Conservation (phyloP, 1,140 invertebrate genomes). For the Portunus trituberculatus region DNA sequence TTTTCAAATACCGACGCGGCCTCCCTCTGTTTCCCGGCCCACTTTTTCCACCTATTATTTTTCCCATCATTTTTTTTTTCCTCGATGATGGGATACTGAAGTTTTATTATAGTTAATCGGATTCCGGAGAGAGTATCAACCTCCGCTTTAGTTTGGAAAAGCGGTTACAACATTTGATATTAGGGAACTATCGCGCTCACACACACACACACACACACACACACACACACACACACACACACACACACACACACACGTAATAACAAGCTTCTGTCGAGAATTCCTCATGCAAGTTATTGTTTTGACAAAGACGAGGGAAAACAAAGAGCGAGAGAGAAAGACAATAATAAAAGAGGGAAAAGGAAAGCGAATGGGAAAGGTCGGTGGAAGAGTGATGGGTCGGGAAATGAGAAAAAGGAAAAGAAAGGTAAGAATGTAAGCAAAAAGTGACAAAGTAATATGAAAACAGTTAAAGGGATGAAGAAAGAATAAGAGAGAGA, state of each 20-base stretch:
- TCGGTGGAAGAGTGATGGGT: too few relatives aligned
- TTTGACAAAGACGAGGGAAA: not conserved
- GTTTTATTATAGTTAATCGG: not conserved
- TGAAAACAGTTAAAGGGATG: not conserved
- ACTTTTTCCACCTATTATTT: not conserved
- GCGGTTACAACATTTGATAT: too few relatives aligned
- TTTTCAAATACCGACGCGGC: not conserved
- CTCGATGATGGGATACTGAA: not conserved
- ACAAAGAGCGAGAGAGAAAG: not conserved
- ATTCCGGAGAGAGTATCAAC: not conserved
- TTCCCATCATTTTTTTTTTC: not conserved
- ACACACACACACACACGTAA: not conserved
- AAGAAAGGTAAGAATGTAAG: not conserved
- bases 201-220: too few relatives aligned
- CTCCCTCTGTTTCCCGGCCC: not conserved
- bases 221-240: conserved; percentile 3
- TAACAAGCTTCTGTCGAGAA: not conserved
- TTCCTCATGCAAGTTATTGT: not conserved
- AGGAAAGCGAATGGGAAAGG: too few relatives aligned
- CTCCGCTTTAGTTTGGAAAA: too few relatives aligned
- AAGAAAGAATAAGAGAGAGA: not conserved
- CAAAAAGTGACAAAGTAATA: not conserved
- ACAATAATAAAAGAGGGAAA: not conserved
- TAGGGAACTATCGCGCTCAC: too few relatives aligned
- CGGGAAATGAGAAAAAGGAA: not conserved